These are phyloP conservation scores for Latheticus oryzae DNA, from an alignment of 2,888 invertebrate genomes.

Conservation along the genomic window DNA sequence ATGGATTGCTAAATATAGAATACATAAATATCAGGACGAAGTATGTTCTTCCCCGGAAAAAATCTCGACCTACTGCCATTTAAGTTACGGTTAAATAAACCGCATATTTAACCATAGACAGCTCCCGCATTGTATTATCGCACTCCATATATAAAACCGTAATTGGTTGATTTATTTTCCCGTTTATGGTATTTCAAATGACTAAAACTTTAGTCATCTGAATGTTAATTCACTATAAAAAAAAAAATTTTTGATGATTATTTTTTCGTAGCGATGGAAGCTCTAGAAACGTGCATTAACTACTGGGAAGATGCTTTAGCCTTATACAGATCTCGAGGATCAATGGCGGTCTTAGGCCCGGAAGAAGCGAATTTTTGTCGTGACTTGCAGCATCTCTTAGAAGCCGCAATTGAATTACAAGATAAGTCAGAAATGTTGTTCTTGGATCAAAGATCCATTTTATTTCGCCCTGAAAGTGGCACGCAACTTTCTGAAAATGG, in stretches of 20 bases:
- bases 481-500: conserved; percentile 67
- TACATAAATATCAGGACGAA: conserved; percentile 18
- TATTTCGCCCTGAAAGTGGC: conserved; percentile 83
- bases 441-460: conserved; percentile 87
- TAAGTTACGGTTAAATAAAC: conserved; percentile 23
- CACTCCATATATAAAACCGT: conserved; percentile 17
- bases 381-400: conserved; percentile 83
- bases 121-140: conserved; percentile 14
- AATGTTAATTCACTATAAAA: neutral
- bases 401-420: conserved; percentile 86
- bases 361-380: conserved; percentile 88
- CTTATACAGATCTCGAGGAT: conserved; percentile 74
- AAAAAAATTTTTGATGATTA: conserved; percentile 6
- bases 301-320: conserved; percentile 96
- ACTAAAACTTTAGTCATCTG: neutral
- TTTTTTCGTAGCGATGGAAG: conserved; percentile 83
- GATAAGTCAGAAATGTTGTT: conserved; percentile 89
- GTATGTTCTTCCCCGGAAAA: conserved; percentile 13
- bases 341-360: conserved; percentile 79
- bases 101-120: conserved; percentile 18
- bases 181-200: neutral
- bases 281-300: conserved; percentile 89
- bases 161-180: conserved; percentile 16
- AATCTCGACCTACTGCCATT: conserved; percentile 30
- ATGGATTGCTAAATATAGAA: conserved; percentile 30